Evolutionary conservation across 2,797 vertebrate genomes (phyloP), one percentile per base, ranked within the genome.

Genomic region (Amblyraja radiata): DNA sequence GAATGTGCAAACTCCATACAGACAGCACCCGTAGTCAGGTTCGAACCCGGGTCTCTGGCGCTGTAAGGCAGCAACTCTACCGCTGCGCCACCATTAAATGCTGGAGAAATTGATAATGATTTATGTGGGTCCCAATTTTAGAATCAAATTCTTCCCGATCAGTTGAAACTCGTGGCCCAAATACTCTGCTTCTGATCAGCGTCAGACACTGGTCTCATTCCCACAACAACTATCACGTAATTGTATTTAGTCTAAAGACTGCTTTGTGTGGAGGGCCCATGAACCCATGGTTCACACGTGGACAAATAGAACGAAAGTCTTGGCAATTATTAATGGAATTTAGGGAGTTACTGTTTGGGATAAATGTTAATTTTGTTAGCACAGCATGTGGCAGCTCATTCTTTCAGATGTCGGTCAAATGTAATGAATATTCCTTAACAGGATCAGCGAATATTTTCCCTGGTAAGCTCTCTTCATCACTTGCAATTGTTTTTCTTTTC

Each of bases 251-350:
- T 86, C 11, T 36, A 21, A 68, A 88, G 63, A 32, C 84, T 68
- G 61, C 84, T 21, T 23, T 21, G n/a, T 63, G 16, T 36, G 65
- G n/a, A 65, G 63, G 84, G 61, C 63, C 84, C 16, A 18, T 68
- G n/a, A 88, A 68, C n/a, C 7, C 63, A 88, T 88, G 61, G 6
- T 88, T 65, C 16, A 65, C 61, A 88, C 61, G 18, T 65, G n/a
- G 16, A n/a, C 84, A 88, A 88, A 88, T 36, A 16, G 63, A 88
- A 88, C 88, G 63, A 88, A 88, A 4, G 16, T 88, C 63, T 36
- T 36, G n/a, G 63, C 63, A 88, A 88, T 88, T 68, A 88, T 68
- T 68, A 68, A 88, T 88, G 84, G 61, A 88, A 88, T 88, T 68
- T 88, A 65, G n/a, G 63, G 63, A 88, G 84, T 88, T 88, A 68